Evolutionary conservation across 1,140 invertebrate genomes (phyloP).

Genomic region (Hyposmocoma kahamanoa): DNA sequence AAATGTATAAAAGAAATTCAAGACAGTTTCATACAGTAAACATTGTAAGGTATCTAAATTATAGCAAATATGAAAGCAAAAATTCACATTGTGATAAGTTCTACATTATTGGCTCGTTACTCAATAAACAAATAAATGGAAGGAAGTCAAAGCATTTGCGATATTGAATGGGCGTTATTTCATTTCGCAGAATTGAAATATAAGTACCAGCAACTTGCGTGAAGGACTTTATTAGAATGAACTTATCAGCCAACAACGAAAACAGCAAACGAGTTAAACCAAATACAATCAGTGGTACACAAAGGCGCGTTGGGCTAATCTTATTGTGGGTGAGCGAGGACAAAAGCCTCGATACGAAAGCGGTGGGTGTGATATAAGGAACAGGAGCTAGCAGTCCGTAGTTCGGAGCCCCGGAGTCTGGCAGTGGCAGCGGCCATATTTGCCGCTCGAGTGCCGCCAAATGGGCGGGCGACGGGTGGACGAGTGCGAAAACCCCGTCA

Average conservation of each 20-base stretch:
- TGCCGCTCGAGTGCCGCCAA: slow-evolving; percentile 58
- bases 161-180: slow-evolving; percentile 1
- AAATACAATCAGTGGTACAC: slow-evolving; percentile 42
- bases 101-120: too few species aligned
- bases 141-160: not conserved
- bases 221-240: not conserved
- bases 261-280: slow-evolving; percentile 52
- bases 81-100: too few species aligned
- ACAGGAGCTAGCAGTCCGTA: too few species aligned
- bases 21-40: too few species aligned
- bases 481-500: slow-evolving; percentile 48
- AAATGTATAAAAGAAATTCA: too few species aligned
- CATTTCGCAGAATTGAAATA: slow-evolving; percentile 6
- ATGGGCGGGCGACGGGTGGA: slow-evolving; percentile 36
- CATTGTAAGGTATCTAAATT: too few species aligned
- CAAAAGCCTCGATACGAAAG: slow-evolving; percentile 29
- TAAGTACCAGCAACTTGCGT: not conserved
- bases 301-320: slow-evolving; percentile 57
- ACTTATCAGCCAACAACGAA: slow-evolving; percentile 5
- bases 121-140: too few species aligned
- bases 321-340: slow-evolving; percentile 40
- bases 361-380: slow-evolving; percentile 4
- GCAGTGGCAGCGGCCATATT: slow-evolving; percentile 57
- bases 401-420: slow-evolving; percentile 50
- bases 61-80: too few species aligned